These are phyloP conservation scores for Gnathonemus echidnorhynchus DNA, from an alignment of 2,113 vertebrate genomes.

Conservation along the genomic window DNA sequence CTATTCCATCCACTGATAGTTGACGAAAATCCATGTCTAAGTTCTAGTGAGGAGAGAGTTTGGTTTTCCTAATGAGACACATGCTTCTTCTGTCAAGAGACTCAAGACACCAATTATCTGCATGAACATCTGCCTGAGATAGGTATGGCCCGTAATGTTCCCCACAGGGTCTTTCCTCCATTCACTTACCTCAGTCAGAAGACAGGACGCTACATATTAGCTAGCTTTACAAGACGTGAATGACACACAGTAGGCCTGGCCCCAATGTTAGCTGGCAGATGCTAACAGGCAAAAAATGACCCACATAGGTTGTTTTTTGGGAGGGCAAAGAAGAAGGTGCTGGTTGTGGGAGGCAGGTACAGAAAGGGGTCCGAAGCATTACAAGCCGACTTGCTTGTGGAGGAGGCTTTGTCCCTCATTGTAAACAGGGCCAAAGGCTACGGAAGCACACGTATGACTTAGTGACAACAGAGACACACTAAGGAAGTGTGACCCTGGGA, in stretches of 20 bases:
- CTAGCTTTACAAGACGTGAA: not conserved
- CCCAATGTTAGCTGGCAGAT: not conserved
- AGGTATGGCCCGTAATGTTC: not conserved
- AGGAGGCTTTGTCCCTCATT: constrained; percentile 43
- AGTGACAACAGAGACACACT: constrained; percentile 33
- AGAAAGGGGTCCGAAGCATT: constrained; percentile 18
- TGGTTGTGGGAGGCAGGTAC: constrained; percentile 60
- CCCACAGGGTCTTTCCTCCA: not conserved
- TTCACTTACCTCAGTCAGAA: constrained; percentile 21
- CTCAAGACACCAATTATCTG: constrained; percentile 1
- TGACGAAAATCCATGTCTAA: constrained; percentile 13
- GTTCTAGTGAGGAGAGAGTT: not conserved
- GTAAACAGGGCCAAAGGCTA: constrained; percentile 54
- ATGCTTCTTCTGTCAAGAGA: constrained; percentile 31
- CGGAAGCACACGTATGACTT: constrained; percentile 67
- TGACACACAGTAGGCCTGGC: not conserved
- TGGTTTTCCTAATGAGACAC: constrained; percentile 13
- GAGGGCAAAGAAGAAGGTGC: constrained; percentile 31
- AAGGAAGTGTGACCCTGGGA: constrained; percentile 33
- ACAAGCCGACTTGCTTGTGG: constrained; percentile 61
- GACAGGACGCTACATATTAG: constrained; percentile 5
- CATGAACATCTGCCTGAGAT: not conserved
- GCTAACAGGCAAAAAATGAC: constrained; percentile 6
- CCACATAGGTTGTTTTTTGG: constrained; percentile 60
- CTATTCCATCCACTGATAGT: constrained; percentile 8